phyloP scores from a whole-genome alignment of 2,113 vertebrate genomes.

The Tylochromis polylepis region DNA sequence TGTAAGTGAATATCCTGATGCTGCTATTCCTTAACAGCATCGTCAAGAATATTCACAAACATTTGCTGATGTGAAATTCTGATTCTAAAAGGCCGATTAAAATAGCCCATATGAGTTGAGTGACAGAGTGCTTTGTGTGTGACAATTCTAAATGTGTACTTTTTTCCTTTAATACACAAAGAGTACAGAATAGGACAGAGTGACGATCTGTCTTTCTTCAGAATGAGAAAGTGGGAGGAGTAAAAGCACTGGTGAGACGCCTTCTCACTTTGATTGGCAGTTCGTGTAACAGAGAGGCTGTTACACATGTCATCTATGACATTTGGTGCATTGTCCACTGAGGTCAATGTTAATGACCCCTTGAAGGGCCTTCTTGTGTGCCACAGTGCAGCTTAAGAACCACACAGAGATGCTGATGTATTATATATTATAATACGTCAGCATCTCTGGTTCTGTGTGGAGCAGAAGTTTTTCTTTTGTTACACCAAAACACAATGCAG shows the following conservation, averaged over 20 bases:
- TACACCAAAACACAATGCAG: not conserved
- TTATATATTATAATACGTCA: not conserved
- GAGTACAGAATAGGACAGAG: not conserved
- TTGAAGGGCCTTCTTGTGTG: not conserved
- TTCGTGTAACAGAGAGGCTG: not conserved
- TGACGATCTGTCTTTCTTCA: not conserved
- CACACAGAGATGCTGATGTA: not conserved
- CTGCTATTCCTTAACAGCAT: too few relatives aligned
- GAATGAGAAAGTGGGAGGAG: not conserved
- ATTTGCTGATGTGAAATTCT: too few relatives aligned
- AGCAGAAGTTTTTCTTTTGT: not conserved
- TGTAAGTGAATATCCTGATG: not conserved
- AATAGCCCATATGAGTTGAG: not conserved
- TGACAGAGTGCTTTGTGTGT: not conserved
- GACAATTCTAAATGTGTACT: not conserved
- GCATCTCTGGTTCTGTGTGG: not conserved
- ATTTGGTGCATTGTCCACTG: too few relatives aligned
- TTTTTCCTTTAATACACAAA: not conserved
- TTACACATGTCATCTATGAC: not conserved
- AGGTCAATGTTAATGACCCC: too few relatives aligned
- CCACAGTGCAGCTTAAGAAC: not conserved
- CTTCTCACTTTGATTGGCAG: not conserved
- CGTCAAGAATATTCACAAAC: too few relatives aligned
- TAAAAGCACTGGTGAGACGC: not conserved
- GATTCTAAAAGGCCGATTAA: too few relatives aligned